phyloP scores from a whole-genome alignment of 2,888 invertebrate species.

The Caenorhabditis sulstoni region DNA sequence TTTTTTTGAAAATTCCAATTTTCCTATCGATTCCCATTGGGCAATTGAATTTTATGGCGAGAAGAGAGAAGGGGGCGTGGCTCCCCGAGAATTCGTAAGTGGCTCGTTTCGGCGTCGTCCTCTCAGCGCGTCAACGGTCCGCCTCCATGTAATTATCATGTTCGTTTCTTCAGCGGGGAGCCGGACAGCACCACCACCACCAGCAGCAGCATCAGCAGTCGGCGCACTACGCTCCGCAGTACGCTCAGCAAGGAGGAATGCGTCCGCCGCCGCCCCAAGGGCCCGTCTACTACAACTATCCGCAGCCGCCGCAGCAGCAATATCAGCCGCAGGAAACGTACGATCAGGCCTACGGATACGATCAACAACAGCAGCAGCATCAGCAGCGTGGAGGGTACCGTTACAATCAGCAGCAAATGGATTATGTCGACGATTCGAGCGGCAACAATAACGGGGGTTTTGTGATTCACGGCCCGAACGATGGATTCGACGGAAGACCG shows the following conservation, averaged over 20 bases:
- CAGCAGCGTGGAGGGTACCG: conserved; percentile 13
- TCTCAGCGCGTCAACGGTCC: too few species aligned
- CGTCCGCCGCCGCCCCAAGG: conserved; percentile 13
- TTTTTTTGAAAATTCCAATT: too few species aligned
- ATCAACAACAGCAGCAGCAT: background rate
- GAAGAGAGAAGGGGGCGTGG: too few species aligned
- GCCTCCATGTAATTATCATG: too few species aligned
- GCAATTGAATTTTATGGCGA: too few species aligned
- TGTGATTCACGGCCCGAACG: conserved; percentile 46
- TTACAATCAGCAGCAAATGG: conserved; percentile 1
- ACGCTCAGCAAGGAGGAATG: conserved; percentile 16
- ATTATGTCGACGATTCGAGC: conserved; percentile 13
- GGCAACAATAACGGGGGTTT: conserved; percentile 9
- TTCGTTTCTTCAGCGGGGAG: background rate
- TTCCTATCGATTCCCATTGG: too few species aligned
- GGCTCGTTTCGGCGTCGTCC: too few species aligned
- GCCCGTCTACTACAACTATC: conserved; percentile 13
- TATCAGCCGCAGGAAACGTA: conserved; percentile 12
- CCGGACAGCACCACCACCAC: conserved; percentile 11
- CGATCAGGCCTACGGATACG: conserved; percentile 6
- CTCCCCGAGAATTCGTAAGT: too few species aligned
- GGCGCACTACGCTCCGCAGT: conserved; percentile 3
- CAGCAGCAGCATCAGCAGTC: conserved; percentile 15
- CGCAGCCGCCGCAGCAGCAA: conserved; percentile 13
- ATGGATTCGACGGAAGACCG: conserved; percentile 43